Base-by-base conservation (phyloP, 1,140 invertebrate genomes). In the Adelges cooleyi region DNA sequence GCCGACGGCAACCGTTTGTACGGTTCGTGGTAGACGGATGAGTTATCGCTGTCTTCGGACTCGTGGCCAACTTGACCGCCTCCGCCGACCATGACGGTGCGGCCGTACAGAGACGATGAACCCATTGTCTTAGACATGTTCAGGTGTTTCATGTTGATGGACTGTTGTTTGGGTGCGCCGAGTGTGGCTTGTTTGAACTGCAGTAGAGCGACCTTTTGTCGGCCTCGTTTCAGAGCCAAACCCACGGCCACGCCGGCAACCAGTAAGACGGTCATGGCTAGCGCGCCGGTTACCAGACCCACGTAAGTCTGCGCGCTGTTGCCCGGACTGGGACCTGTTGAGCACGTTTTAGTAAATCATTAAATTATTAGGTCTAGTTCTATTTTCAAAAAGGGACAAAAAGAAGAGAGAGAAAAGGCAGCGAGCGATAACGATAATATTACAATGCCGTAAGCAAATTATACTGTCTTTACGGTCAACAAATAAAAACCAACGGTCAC, bases 231-330 rank as follows among this genome's bases (percentile, higher is more conserved):
- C 8, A 86, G 81, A 73, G 87, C 81, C 59, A 90, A 79, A 27
- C 86, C 79, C 1, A 85, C 78, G 10, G 82, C 84, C 69, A 83
- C 82, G 3, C 81, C 83, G n/a, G 84, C 72, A 2, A 88, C 75
- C 0, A 89, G 75, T 0, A 84, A 80, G 2, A 86, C 79, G 22
- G 80, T 74, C 59, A 87, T 83, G 0, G 86, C 87, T 44, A 92
- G 72, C 0, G 84, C 83, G 0, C 88, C 89, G 54, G 88, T 89
- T 22, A 89, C 84, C 36, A 91, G 77, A 0, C 87, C 87, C 29
- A 92, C 86, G 71, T 87, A 88, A 0, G 86, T 82, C 73, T 82
- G 80, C 0, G 82, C 74, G 75, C 80, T 76, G 67, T 77, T 81
- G 54, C 83, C 82, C 0, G 82, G 80, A 71, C 83, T 85, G 25